Conservation (phyloP, 2,888 invertebrate genomes). For the Sesia bembeciformis region DNA sequence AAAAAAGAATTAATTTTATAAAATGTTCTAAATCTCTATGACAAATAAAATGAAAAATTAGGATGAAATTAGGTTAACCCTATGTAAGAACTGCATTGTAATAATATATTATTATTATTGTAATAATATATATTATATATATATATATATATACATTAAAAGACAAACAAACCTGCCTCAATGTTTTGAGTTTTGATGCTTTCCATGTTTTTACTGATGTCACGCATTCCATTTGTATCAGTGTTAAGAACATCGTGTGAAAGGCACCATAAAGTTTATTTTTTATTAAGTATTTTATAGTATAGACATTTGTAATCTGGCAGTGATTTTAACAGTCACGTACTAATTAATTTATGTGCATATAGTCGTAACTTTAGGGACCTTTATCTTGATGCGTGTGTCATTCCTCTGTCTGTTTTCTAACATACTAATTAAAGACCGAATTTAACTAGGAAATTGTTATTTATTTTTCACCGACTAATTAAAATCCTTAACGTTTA, state of each 20-base stretch:
- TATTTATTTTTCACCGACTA: not conserved
- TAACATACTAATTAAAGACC: not conserved
- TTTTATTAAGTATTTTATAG: not conserved
- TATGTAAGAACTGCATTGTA: too few species aligned
- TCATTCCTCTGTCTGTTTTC: not conserved
- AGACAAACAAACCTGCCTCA: too few species aligned
- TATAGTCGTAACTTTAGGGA: not conserved
- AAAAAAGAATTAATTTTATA: too few species aligned
- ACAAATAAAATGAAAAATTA: too few species aligned
- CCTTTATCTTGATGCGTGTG: not conserved
- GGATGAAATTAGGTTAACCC: too few species aligned
- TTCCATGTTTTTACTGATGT: too few species aligned
- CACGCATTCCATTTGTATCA: too few species aligned
- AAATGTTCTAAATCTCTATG: too few species aligned
- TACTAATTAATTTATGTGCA: conserved; percentile 2
- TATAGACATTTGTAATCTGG: not conserved
- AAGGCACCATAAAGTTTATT: not conserved
- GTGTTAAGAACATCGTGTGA: not conserved
- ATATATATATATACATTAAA: too few species aligned
- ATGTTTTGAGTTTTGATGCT: too few species aligned
- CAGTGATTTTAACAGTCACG: conserved; percentile 1
- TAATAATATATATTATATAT: too few species aligned
- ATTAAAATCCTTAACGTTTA: not conserved
- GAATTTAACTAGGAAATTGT: not conserved
- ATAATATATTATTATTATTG: too few species aligned